These are phyloP conservation scores for Megathymus violae DNA, from an alignment of 1,140 invertebrate genomes.

Conservation along the genomic window DNA sequence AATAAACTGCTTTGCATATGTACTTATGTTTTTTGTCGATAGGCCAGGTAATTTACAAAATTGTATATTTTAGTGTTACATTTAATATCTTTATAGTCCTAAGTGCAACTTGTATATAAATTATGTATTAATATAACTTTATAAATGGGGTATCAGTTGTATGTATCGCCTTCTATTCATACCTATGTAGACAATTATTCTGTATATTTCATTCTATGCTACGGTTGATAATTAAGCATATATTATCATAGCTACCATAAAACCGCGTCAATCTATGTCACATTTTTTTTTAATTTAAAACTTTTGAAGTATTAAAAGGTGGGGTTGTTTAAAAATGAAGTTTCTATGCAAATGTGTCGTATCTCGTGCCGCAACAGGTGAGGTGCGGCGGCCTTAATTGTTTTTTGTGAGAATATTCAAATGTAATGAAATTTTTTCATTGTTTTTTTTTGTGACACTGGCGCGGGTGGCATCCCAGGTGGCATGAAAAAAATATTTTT, in stretches of 20 bases:
- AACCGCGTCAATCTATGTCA: slow-evolving; percentile 12
- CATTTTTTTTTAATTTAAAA: slow-evolving; percentile 31
- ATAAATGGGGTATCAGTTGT: too few relatives aligned
- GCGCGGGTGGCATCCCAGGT: slow-evolving; percentile 77
- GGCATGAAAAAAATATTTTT: slow-evolving; percentile 70
- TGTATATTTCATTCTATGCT: neutral
- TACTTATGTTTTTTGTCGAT: too few relatives aligned
- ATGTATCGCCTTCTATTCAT: too few relatives aligned
- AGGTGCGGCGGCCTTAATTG: slow-evolving; percentile 79
- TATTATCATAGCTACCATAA: neutral
- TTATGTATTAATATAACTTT: too few relatives aligned
- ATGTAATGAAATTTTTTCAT: slow-evolving; percentile 80
- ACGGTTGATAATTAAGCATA: too few relatives aligned
- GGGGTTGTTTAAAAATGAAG: slow-evolving; percentile 48
- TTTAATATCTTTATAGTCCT: too few relatives aligned
- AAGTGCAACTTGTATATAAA: too few relatives aligned
- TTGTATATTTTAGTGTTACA: too few relatives aligned
- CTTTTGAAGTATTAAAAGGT: slow-evolving; percentile 20
- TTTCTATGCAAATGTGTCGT: slow-evolving; percentile 77
- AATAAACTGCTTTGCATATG: too few relatives aligned
- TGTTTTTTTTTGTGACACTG: slow-evolving; percentile 63
- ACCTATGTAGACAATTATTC: neutral
- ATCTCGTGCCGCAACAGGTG: slow-evolving; percentile 81
- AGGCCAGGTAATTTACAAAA: too few relatives aligned
- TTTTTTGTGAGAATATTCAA: slow-evolving; percentile 83